Evolutionary conservation across 1,140 invertebrate genomes (phyloP), one percentile per base, ranked within the genome.

Genomic region (Ceratitis capitata): DNA sequence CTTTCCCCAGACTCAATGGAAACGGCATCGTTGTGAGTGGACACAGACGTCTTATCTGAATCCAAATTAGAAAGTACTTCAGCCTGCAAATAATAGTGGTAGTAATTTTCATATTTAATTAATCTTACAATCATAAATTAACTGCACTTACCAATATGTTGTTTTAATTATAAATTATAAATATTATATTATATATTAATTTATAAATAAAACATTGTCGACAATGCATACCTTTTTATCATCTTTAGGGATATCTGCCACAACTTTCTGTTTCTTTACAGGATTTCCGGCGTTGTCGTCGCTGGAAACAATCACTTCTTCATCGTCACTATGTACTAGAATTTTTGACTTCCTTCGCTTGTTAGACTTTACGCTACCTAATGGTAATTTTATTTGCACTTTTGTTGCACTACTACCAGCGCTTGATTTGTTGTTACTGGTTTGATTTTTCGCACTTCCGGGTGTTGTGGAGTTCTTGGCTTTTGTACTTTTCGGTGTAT

Each of bases 241-340:
- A 10, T 56, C 23, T 32, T 7, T 51, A 49, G 51, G 42, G 1
- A 23, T n/a, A 3, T n/a, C n/a, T 5, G 86, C 32, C 12, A n/a
- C n/a, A n/a, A 88, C 84, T 78, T 88, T 91, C 0, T 51, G 58
- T 0, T 86, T 86, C 85, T 91, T 91, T 9, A 86, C 88, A 0
- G 90, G 89, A 85, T 89, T 89, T 19, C 47, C 86, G 51, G 89
- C 89, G 10, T 87, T 88, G 10, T 90, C 89, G 85, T 91, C 90
- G 82, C 88, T 89, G 3, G 87, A 89, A 64, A 88, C 86, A 23
- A 86, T 87, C 2, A 61, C 26, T 47, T 42, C 35, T n/a, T 58
- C 53, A 26, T 9, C 85, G 26, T 64, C 82, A 4, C 45, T 10
- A 23, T 12, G 19, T 14, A 56, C n/a, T 23, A 49, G 6, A 84